These are phyloP conservation scores for Eupithecia abbreviata DNA, from an alignment of 2,888 invertebrate species.

Conservation along the genomic window DNA sequence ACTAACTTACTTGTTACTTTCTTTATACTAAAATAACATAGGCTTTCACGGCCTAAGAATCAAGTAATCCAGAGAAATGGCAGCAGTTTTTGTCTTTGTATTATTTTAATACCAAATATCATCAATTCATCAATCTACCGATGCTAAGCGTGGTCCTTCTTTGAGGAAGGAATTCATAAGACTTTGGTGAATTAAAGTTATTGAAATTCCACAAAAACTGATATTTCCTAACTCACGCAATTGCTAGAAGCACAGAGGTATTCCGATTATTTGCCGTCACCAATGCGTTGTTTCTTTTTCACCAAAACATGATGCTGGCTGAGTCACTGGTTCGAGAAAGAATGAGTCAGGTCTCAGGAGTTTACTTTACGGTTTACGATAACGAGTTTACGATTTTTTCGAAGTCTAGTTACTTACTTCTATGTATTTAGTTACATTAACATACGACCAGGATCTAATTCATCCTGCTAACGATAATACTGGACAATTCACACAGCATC, in stretches of 20 bases:
- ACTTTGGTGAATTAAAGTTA: neutral
- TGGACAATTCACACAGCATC: no score
- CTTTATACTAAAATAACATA: no score
- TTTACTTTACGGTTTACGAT: slow-evolving; percentile 23
- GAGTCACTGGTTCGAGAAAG: slow-evolving; percentile 54
- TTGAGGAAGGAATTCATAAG: no score
- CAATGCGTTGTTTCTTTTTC: slow-evolving; percentile 47
- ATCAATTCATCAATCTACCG: no score
- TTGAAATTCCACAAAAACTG: neutral
- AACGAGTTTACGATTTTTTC: slow-evolving; percentile 24
- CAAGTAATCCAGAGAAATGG: no score
- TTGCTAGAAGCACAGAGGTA: slow-evolving; percentile 21
- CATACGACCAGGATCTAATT: no score
- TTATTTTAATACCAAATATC: no score
- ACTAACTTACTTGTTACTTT: no score
- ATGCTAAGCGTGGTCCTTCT: no score
- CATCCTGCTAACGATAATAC: no score
- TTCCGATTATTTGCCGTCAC: slow-evolving; percentile 52
- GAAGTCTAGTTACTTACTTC: slow-evolving; percentile 6
- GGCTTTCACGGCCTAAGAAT: no score
- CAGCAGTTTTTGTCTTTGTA: no score
- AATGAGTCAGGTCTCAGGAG: slow-evolving; percentile 50
- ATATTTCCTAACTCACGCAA: neutral
- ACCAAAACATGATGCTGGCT: slow-evolving; percentile 51
- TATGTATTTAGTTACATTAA: neutral